A percentile compares a stretch with the other conserved stretches of the same genome.
Conservation (phyloP, 2,113 vertebrate genomes). For the Telmatochromis brichardi region DNA sequence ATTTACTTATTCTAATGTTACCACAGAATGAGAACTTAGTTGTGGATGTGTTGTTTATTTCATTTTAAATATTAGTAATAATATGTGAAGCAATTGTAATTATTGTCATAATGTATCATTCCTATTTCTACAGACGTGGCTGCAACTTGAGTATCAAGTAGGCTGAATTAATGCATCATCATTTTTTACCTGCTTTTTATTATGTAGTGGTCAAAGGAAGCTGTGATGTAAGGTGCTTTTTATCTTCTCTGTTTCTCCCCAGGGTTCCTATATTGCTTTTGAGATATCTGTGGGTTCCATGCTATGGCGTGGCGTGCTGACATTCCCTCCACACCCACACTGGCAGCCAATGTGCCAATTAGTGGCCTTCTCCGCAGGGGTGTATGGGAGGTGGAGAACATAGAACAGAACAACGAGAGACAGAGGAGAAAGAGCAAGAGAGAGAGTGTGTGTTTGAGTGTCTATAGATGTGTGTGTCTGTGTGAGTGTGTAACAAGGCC, state of each 20-base stretch:
- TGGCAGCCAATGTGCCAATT: conserved; percentile 80
- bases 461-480: conserved; percentile 39
- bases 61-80: conserved; percentile 2
- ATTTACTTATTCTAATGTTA: conserved; percentile 49
- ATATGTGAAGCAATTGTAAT: background rate
- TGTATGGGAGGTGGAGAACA: conserved; percentile 68
- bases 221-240: conserved; percentile 44
- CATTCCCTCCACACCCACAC: conserved; percentile 78
- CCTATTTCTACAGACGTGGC: background rate
- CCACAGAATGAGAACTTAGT: conserved; percentile 17
- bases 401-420: conserved; percentile 62
- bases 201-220: conserved; percentile 42
- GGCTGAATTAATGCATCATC: background rate
- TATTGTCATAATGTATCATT: background rate
- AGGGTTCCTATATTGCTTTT: conserved; percentile 54
- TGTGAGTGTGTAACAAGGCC: conserved; percentile 64
- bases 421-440: conserved; percentile 50
- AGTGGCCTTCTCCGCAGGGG: conserved; percentile 75
- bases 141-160: background rate
- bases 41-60: background rate
- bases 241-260: conserved; percentile 48
- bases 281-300: conserved; percentile 68
- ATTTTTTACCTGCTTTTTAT: conserved; percentile 15
- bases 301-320: conserved; percentile 70
- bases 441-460: conserved; percentile 46